phyloP scores from a whole-genome alignment of 2,113 vertebrate species.

The Crotophaga sulcirostris region DNA sequence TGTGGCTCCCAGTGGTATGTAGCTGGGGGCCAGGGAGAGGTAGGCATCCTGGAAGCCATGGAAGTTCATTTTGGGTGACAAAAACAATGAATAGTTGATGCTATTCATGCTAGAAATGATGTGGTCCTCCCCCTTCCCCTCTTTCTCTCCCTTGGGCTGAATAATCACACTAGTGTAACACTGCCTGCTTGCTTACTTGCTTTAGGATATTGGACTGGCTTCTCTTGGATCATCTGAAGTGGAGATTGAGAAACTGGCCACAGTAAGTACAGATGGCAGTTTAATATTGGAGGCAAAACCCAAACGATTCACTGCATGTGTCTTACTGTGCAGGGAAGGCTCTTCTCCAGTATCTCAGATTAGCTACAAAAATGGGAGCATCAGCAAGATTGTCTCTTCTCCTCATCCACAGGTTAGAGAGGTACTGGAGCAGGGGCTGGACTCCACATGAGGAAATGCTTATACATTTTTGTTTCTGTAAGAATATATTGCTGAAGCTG shows the following conservation, averaged over 20 bases:
- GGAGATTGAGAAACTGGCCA: constrained; percentile 88
- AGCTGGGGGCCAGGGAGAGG: constrained; percentile 57
- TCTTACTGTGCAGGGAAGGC: background rate
- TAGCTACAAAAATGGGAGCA: background rate
- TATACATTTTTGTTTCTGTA: background rate
- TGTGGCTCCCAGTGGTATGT: constrained; percentile 36
- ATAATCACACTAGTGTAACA: constrained; percentile 44
- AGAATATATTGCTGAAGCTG: background rate
- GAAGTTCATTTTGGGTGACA: constrained; percentile 63
- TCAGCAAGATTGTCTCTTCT: background rate
- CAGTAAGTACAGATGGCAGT: constrained; percentile 67
- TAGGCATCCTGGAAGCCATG: constrained; percentile 64
- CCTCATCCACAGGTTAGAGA: background rate
- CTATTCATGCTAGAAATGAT: constrained; percentile 63
- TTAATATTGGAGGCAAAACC: background rate
- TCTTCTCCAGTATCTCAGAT: background rate
- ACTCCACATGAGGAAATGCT: background rate
- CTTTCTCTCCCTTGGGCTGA: constrained; percentile 60
- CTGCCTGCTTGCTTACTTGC: constrained; percentile 30
- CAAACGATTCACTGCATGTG: background rate
- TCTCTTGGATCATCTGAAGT: constrained; percentile 85
- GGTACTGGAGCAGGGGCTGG: background rate
- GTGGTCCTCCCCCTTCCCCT: constrained; percentile 20
- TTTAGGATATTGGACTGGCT: constrained; percentile 84
- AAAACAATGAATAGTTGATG: constrained; percentile 57